Evolutionary conservation across 2,113 vertebrate species (phyloP).

Genomic region (Saguinus midas): DNA sequence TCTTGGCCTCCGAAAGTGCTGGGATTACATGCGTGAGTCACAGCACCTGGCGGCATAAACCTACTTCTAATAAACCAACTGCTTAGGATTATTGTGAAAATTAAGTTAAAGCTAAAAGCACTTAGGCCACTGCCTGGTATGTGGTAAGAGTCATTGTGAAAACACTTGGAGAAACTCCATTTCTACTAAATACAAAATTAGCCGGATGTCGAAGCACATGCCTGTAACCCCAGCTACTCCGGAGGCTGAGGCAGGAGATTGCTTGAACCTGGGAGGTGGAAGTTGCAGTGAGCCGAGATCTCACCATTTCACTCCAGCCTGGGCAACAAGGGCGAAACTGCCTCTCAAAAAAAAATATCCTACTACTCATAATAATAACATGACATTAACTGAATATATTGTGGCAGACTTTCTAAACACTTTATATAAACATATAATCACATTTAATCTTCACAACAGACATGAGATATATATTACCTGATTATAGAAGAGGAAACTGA

Average conservation of each 20-base stretch:
- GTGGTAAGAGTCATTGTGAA: neutral
- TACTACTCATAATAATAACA: neutral
- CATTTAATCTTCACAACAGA: neutral
- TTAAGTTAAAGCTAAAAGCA: conserved; percentile 9
- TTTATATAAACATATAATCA: neutral
- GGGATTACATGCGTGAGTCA: too few species aligned
- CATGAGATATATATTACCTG: neutral
- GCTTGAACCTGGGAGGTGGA: too few species aligned
- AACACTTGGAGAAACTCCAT: neutral
- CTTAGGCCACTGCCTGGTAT: neutral
- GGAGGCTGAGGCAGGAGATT: too few species aligned
- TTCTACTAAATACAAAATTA: too few species aligned
- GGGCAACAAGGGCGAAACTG: too few species aligned
- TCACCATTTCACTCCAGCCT: too few species aligned
- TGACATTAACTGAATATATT: neutral
- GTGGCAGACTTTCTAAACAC: neutral
- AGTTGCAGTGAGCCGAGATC: too few species aligned
- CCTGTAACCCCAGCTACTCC: too few species aligned
- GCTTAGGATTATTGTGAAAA: neutral
- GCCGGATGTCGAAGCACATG: too few species aligned
- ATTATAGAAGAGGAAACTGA: conserved; percentile 3
- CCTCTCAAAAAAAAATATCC: too few species aligned
- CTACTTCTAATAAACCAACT: neutral
- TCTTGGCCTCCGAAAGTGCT: too few species aligned
- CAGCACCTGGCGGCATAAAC: neutral